Base-by-base conservation (phyloP, 2,888 invertebrate genomes). In the Epirrita christyi region DNA sequence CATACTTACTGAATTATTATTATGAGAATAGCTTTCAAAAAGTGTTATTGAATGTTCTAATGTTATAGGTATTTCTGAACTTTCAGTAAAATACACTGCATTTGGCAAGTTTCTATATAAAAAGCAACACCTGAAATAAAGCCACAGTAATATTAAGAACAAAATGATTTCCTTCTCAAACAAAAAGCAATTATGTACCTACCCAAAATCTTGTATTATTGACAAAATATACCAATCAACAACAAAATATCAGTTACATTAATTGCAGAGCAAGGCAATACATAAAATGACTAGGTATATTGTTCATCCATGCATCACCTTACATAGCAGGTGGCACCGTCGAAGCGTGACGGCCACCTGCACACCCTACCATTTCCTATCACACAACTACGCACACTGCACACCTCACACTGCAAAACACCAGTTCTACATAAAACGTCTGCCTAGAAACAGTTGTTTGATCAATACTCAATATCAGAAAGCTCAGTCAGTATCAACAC, bases 401-500 rank as follows among this genome's bases (percentile, higher is more conserved):
- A 69, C 71, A 68, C 68, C 67, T 59, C 65, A 68, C 71, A 76
- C 75, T 62, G 67, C 67, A 70, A 68, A 73, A 73, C 72, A 76
- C 71, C 73, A 75, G 68, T 37, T 36, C 70, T 72, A 73, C 70
- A 70, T 68, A 73, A 75, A 70, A 73, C 69, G 69, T 71, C 73
- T 70, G 73, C 88, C 78, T 88, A 86, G 90, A 73, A 73, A 90
- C 88, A 55, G 78, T 80, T 85, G 86, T 89, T 91, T 80, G 85
- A 92, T 91, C 91, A 91, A 92, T 92, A 91, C 76, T 71, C 74
- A 69, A 76, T 76, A 69, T 73, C 67, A 72, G 76, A 76, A 74
- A 75, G 74, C 68, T 70, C 77, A 75, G 79, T 80, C n/a, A n/a
- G 72, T 68, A 59, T 70, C 68, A 66, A 73, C 72, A 77, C 73